A percentile compares a stretch with the other conserved stretches of the same genome.
These are phyloP conservation scores for Tethea ocularis DNA, from an alignment of 2,888 invertebrate species.

Conservation along the genomic window DNA sequence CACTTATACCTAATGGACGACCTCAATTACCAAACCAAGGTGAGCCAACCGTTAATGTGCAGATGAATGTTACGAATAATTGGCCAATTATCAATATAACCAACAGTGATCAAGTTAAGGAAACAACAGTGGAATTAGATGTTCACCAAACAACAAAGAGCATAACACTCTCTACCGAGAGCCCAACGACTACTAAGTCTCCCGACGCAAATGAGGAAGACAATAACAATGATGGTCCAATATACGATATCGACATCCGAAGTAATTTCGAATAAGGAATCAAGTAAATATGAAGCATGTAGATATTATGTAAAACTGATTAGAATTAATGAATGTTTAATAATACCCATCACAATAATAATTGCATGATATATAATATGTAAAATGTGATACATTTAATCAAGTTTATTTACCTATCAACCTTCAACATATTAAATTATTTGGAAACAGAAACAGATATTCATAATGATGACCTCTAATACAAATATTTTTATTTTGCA, in stretches of 20 bases:
- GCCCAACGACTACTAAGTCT: background rate
- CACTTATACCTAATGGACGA: background rate
- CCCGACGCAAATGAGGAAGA: background rate
- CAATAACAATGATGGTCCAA: background rate
- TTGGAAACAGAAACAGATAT: background rate
- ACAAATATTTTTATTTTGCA: background rate
- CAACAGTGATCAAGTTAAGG: background rate
- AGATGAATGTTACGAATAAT: slow-evolving; percentile 12
- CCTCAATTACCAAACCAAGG: slow-evolving; percentile 6
- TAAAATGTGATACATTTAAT: background rate
- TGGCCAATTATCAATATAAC: slow-evolving; percentile 3
- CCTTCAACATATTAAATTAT: background rate
- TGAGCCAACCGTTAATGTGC: slow-evolving; percentile 10
- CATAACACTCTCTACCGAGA: no score
- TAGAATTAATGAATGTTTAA: background rate
- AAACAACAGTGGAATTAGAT: background rate
- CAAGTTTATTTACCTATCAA: background rate
- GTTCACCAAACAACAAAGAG: no score
- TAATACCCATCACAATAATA: background rate
- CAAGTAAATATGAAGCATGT: background rate
- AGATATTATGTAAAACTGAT: background rate
- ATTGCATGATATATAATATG: background rate
- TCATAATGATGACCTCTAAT: background rate
- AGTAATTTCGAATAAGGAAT: background rate
- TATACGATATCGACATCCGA: background rate